phyloP scores from a whole-genome alignment of 2,797 vertebrate genomes.

The Gymnothorax javanicus region DNA sequence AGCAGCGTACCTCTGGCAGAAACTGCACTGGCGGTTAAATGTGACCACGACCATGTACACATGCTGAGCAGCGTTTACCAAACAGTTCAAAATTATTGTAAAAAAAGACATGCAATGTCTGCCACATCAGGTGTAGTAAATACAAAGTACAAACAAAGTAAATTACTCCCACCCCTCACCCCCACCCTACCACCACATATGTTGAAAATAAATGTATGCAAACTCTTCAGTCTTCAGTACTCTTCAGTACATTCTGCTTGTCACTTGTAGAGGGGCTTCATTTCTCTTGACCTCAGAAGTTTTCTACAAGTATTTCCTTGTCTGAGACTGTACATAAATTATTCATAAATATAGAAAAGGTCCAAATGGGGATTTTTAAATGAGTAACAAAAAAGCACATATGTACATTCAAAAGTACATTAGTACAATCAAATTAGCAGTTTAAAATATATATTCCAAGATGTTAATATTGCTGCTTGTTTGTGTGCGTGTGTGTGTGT shows the following conservation, averaged over 20 bases:
- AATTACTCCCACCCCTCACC: background rate
- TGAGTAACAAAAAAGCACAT: background rate
- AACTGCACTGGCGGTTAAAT: background rate
- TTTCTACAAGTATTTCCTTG: background rate
- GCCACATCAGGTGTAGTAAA: background rate
- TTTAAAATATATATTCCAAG: conserved; percentile 9
- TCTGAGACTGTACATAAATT: background rate
- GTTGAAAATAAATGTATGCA: background rate
- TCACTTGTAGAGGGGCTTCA: background rate
- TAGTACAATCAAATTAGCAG: background rate
- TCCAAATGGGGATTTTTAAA: background rate
- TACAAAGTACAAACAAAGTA: background rate
- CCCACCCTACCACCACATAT: background rate
- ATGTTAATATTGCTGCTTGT: conserved; percentile 14
- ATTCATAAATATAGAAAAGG: background rate
- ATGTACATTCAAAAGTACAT: background rate
- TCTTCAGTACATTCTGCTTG: background rate
- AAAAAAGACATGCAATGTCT: background rate
- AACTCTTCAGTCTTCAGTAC: too few species aligned
- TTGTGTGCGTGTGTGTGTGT: too few species aligned
- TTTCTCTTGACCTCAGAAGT: background rate
- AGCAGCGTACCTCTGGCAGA: background rate
- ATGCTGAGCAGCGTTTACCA: background rate
- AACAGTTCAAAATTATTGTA: background rate
- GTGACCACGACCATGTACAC: background rate